Base-by-base conservation (phyloP, 2,888 invertebrate genomes). In the Odontocolon sp. region DNA sequence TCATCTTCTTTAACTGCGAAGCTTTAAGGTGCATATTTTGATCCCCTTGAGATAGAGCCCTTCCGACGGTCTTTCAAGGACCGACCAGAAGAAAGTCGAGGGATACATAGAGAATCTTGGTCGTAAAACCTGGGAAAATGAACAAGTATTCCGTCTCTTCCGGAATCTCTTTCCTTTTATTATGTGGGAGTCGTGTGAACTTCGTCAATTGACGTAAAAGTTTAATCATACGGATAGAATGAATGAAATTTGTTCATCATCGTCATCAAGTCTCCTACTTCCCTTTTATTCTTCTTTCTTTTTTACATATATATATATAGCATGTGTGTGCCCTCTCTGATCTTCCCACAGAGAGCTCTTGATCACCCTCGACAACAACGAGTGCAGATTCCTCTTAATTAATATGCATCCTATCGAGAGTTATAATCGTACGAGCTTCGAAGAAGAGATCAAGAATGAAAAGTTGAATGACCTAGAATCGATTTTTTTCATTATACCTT, bases 11-110 rank as follows among this genome's bases (percentile, higher is more conserved):
- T 14, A 57, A 57, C 52, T 6, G 56, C 28, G 16, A 14, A 23
- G 8, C 42, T 18, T 5, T 14, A 52, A 61, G 69, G 69, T 69
- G 69, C 50, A 69, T 69, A 70, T 70, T 61, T 70, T 70, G 16
- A 70, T 70, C 40, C 52, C 52, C 52, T 70, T 23, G 61, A 61
- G 31, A 61, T 23, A 28, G 26, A 40, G 23, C 54, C 42, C 45
- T 26, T 23, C 8, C 38, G 50, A 40, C 38, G 14, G 47, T 40
- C 42, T 45, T 61, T 61, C 6, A 61, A 50, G 18, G 59, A 26
- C n/a, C 38, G 26, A 54, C 21, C 8, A 28, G 42, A 42, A 14
- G 1, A 11, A 5, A 31, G 40, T 18, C 11, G 42, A 40, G 28
- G 9, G 38, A 14, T 38, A 52, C 16, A 8, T 40, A n/a, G 42